A percentile compares a stretch with the other conserved stretches of the same genome.
phyloP scores from a whole-genome alignment of 2,888 invertebrate genomes.

The Amphipoea oculea region DNA sequence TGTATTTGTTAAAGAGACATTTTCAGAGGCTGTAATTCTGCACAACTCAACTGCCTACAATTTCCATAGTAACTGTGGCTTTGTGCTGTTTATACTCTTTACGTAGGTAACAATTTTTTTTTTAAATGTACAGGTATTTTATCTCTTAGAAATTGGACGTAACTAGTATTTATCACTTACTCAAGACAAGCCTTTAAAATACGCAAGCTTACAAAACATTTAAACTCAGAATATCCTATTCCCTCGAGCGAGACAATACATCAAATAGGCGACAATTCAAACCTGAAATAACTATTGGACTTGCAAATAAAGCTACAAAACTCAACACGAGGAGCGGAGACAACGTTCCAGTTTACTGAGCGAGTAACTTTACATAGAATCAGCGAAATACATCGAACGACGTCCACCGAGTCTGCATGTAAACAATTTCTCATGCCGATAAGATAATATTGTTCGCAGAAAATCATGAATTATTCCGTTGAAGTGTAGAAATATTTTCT shows the following conservation, averaged over 20 bases:
- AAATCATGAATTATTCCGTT: constrained; percentile 81
- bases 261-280: constrained; percentile 62
- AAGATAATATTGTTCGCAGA: constrained; percentile 79
- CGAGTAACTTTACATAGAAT: constrained; percentile 74
- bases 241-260: constrained; percentile 42
- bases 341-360: constrained; percentile 72
- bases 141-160: background rate
- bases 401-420: constrained; percentile 76
- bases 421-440: constrained; percentile 83
- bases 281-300: constrained; percentile 68
- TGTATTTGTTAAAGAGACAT: constrained; percentile 21
- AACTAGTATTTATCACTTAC: background rate
- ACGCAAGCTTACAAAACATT: constrained; percentile 14
- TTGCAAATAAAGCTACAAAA: constrained; percentile 74
- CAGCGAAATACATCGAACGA: constrained; percentile 78
- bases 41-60: too few relatives aligned
- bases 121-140: background rate
- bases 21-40: constrained; percentile 3
- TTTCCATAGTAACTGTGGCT: background rate
- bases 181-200: constrained; percentile 7
- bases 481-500: constrained; percentile 82
- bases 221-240: constrained; percentile 22
- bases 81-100: background rate
- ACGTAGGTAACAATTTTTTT: background rate
- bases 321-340: constrained; percentile 76